Evolutionary conservation across 2,888 invertebrate species (phyloP).

Genomic region (Drosophila yooni): DNA sequence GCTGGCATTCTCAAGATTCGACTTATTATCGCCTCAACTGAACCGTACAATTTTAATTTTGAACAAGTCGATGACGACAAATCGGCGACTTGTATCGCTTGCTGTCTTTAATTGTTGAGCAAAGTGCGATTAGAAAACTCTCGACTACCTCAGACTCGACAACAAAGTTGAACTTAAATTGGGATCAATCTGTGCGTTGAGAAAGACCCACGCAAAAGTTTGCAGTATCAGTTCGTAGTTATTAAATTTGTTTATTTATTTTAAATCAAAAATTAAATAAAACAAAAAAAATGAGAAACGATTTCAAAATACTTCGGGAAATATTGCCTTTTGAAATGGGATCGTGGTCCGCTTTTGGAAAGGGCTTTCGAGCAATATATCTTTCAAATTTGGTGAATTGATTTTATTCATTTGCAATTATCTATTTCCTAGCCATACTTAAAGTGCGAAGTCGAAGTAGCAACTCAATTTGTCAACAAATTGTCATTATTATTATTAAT

Average conservation of each 20-base stretch:
- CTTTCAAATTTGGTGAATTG: background rate
- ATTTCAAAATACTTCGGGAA: background rate
- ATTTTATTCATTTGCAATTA: background rate
- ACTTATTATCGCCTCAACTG: conserved; percentile 60
- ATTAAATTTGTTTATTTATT: background rate
- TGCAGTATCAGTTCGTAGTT: background rate
- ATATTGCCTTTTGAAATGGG: background rate
- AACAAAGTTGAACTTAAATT: background rate
- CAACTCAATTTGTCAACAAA: no score
- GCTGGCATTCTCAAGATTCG: conserved; percentile 29
- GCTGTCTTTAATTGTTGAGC: conserved; percentile 10
- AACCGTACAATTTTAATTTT: conserved; percentile 79
- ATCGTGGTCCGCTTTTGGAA: no score
- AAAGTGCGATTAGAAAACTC: background rate
- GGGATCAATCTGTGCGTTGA: background rate
- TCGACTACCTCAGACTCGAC: conserved; percentile 7
- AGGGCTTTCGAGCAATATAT: background rate
- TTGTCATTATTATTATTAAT: background rate
- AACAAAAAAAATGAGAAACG: background rate
- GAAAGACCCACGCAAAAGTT: background rate
- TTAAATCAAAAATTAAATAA: background rate
- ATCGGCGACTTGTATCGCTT: conserved; percentile 17
- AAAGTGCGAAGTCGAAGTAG: no score
- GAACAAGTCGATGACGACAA: conserved; percentile 37
- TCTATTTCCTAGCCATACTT: background rate